Conservation (phyloP, 37 sponge, comb jelly and placozoan species). For the Ephydatia muelleri region DNA sequence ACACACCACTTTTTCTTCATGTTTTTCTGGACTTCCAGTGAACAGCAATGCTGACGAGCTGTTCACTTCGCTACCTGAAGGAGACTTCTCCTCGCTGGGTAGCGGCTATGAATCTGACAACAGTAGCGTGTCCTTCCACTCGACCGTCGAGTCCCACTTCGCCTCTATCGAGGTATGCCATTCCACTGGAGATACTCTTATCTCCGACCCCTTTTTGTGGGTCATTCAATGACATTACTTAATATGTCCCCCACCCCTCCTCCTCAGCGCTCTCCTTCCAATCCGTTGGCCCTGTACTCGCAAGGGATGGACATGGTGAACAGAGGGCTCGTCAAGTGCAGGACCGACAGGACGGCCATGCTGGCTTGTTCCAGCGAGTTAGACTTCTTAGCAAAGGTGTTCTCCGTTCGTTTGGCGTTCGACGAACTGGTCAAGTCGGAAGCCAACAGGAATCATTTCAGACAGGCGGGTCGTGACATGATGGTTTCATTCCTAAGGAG, state of each 20-base stretch:
- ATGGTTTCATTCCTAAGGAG: constrained; percentile 42
- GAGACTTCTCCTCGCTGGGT: not conserved
- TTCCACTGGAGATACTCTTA: too few species aligned
- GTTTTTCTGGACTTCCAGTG: too few species aligned
- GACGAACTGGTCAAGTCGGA: constrained; percentile 51
- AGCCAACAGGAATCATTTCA: constrained; percentile 32
- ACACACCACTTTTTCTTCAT: too few species aligned
- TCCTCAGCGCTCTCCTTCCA: not conserved
- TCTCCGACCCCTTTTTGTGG: too few species aligned
- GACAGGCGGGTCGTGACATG: constrained; percentile 17
- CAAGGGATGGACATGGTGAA: constrained; percentile 7
- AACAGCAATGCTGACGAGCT: not conserved
- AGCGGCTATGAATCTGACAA: not conserved
- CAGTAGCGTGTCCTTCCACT: not conserved
- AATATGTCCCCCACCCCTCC: too few species aligned
- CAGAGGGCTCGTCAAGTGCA: constrained; percentile 20
- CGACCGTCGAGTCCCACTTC: not conserved
- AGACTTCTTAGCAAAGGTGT: constrained; percentile 85
- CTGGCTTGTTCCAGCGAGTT: constrained; percentile 55
- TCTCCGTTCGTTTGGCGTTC: constrained; percentile 77
- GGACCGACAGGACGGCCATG: constrained; percentile 52
- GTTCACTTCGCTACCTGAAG: not conserved
- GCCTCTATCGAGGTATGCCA: not conserved
- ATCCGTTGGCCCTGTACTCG: constrained; percentile 6
- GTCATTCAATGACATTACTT: too few species aligned